Conservation (phyloP, 2,113 vertebrate genomes). For the Calidris pygmaea region DNA sequence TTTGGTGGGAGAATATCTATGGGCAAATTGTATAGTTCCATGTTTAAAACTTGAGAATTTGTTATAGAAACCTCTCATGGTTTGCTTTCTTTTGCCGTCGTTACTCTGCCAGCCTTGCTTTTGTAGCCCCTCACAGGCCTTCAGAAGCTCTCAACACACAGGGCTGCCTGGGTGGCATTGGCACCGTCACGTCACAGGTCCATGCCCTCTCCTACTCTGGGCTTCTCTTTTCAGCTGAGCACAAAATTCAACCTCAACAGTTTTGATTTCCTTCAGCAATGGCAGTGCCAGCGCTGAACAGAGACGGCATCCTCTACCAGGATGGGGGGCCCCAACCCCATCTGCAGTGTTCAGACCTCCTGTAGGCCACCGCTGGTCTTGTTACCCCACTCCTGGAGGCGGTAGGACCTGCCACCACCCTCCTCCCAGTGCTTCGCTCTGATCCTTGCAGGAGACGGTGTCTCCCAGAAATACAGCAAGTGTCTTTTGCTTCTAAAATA, state of each 20-base stretch:
- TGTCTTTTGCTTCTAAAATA: not conserved
- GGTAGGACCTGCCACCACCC: not conserved
- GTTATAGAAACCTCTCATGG: not conserved
- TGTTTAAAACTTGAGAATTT: not conserved
- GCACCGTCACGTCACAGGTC: accelerated
- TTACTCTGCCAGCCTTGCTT: not conserved
- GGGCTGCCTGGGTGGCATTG: not conserved
- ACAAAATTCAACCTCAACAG: not conserved
- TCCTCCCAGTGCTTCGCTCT: accelerated
- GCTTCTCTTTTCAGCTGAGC: not conserved
- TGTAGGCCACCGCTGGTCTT: not conserved
- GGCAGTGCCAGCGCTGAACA: not conserved
- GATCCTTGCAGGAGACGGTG: not conserved
- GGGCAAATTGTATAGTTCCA: not conserved
- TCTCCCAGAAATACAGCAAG: not conserved
- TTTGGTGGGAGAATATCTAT: not conserved
- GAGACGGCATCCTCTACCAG: not conserved
- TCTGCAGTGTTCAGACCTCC: not conserved
- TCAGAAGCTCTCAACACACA: not conserved
- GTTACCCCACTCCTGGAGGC: accelerated
- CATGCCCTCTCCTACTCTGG: not conserved
- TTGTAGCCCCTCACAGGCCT: not conserved
- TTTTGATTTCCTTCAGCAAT: not conserved
- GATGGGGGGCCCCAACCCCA: not conserved
- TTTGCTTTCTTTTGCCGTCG: not conserved